Percentiles rank a stretch among this genome's conserved stretches.
These are phyloP conservation scores for Caenorhabditis briggsae DNA, from an alignment of 1,140 invertebrate genomes.

Conservation along the genomic window DNA sequence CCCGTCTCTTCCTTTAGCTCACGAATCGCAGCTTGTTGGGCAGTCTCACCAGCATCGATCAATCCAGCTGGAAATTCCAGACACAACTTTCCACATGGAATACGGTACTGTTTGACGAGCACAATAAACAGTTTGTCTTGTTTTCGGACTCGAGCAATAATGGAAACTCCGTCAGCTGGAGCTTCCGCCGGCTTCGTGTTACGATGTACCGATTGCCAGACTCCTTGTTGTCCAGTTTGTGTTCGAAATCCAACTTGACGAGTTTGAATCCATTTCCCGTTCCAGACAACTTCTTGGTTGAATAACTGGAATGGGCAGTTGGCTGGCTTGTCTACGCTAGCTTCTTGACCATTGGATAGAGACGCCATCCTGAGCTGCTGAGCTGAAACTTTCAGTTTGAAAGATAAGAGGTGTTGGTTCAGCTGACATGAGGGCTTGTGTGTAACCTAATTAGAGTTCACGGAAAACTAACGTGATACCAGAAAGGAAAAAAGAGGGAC, in stretches of 20 bases:
- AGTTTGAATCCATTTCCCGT: constrained; percentile 58
- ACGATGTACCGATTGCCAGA: constrained; percentile 65
- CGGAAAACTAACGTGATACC: too few species aligned
- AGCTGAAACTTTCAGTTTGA: too few species aligned
- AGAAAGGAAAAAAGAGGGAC: too few species aligned
- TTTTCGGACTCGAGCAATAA: constrained; percentile 65
- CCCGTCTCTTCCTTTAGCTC: constrained; percentile 70
- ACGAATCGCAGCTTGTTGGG: constrained; percentile 64
- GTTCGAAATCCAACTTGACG: constrained; percentile 39
- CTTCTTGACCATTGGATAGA: not conserved
- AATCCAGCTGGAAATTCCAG: constrained; percentile 68
- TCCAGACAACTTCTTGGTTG: constrained; percentile 52
- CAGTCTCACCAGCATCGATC: constrained; percentile 65
- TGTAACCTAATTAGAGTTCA: too few species aligned
- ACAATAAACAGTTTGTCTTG: constrained; percentile 57
- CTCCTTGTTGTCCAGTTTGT: constrained; percentile 15
- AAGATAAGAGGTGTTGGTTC: too few species aligned
- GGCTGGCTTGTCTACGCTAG: not conserved
- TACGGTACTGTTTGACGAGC: constrained; percentile 68
- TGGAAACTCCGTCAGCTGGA: constrained; percentile 65
- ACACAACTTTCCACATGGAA: constrained; percentile 64
- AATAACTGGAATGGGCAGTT: constrained; percentile 54
- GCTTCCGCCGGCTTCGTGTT: constrained; percentile 33
- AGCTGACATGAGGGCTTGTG: too few species aligned
- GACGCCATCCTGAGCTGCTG: not conserved